phyloP scores from a whole-genome alignment of 1,140 invertebrate species.

The Condylostylus longicornis region DNA sequence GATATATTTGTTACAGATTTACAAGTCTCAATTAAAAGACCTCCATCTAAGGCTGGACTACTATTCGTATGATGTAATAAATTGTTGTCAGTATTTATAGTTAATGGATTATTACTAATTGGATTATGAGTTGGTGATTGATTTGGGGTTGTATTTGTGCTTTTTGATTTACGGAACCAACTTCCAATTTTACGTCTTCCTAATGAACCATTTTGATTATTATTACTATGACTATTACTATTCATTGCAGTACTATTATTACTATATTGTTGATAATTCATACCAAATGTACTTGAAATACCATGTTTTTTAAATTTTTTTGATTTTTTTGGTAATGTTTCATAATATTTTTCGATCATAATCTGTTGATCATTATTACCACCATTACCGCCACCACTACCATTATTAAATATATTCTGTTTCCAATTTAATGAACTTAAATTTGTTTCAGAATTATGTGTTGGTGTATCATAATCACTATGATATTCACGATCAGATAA shows the following conservation, averaged over 20 bases:
- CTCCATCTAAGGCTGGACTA: constrained; percentile 2
- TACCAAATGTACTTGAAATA: constrained; percentile 13
- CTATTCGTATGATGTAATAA: neutral
- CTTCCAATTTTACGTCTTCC: constrained; percentile 25
- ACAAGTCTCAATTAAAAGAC: neutral
- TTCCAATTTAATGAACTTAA: constrained; percentile 1
- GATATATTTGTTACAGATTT: constrained; percentile 1
- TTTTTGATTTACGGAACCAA: constrained; percentile 31
- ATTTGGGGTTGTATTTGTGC: constrained; percentile 27
- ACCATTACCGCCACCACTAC: constrained; percentile 7
- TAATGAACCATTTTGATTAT: constrained; percentile 21
- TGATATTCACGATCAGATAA: constrained; percentile 22
- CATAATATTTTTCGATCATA: constrained; percentile 19
- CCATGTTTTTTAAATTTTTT: constrained; percentile 12
- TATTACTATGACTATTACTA: too few species aligned
- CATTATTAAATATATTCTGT: constrained; percentile 3
- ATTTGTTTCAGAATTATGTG: constrained; percentile 5
- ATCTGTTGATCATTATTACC: constrained; percentile 15
- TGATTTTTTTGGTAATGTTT: constrained; percentile 27
- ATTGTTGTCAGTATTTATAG: neutral
- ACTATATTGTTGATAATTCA: constrained; percentile 6
- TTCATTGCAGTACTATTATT: constrained; percentile 7
- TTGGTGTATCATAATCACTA: constrained; percentile 21
- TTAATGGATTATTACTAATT: neutral
- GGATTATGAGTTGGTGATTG: constrained; percentile 31